Evolutionary conservation across 2,797 vertebrate genomes (phyloP), one percentile per base, ranked within the genome.

Genomic region (Serranus cabrilla): DNA sequence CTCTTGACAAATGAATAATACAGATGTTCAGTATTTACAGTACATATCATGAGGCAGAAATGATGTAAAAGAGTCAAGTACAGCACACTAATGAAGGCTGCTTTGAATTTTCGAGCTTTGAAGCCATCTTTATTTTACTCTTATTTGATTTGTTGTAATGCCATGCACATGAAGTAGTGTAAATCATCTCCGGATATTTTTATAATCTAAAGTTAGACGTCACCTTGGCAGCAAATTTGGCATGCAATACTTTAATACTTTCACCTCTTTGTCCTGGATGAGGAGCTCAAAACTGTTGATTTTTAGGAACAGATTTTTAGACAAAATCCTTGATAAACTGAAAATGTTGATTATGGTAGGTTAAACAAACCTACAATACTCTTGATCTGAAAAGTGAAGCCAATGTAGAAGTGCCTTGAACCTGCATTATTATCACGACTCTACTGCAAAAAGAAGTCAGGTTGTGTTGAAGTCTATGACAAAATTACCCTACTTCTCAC

Each of bases 1-100:
- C 51, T 65, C 49, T 25, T 27, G 47, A 49, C 40, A 55, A 45
- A 51, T 58, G 14, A 34, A 68, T 73, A 52, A 52, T 45, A 40
- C 14, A 52, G 12, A 2, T n/a, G 20, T 34, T 47, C 10, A 1
- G 1, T 56, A 20, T 62, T 58, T 57, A 34, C 37, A 49, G 51
- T 4, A 12, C 14, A 27, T 69, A 57, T 27, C 69, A 11, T 7
- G 1, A 7, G 10, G 10, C 13, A n/a, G 7, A 25, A 45, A 11
- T 45, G n/a, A 25, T 27, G 50, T 9, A 7, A 11, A 46, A 60
- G 37, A 71, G 18, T 43, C 31, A 4, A 34, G 11, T 45, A 14
- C 7, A 62, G 31, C 27, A 31, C 14, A 23, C 21, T 40, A 39
- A 54, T 54, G 7, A 49, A 5, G 43, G 34, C n/a, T 42, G 42